These are phyloP conservation scores for Ciona savignyi DNA, from an alignment of 23 tunicate genomes.

Conservation along the genomic window DNA sequence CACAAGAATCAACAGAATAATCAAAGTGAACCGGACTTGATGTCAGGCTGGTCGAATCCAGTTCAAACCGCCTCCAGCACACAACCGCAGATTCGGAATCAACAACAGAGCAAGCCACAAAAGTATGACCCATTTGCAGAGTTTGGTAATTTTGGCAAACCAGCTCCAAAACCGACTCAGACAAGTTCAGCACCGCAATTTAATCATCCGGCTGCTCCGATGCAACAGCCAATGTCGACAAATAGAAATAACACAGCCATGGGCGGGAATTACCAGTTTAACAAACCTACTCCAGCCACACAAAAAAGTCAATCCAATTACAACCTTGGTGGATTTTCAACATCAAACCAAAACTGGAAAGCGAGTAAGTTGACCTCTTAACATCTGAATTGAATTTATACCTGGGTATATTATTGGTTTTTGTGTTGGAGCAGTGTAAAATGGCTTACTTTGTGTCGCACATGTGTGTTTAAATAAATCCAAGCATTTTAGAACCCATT, in stretches of 20 bases:
- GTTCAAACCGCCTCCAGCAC: neutral
- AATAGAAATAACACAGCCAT: neutral
- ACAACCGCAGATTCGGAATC: neutral
- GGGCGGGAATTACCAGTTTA: neutral
- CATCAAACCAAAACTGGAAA: slow-evolving; percentile 63
- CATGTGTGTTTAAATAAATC: neutral
- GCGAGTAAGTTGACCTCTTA: slow-evolving; percentile 50
- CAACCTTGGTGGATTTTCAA: slow-evolving; percentile 24
- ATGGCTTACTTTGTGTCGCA: too few relatives aligned
- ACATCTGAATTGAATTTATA: neutral
- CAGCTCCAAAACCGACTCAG: neutral
- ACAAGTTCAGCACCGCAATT: neutral
- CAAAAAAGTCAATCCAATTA: slow-evolving; percentile 50
- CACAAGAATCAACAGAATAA: neutral
- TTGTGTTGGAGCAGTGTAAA: too few relatives aligned
- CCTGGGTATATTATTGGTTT: neutral
- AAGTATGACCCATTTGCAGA: slow-evolving; percentile 34
- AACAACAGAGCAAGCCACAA: neutral
- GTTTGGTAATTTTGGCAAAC: slow-evolving; percentile 37
- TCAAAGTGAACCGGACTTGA: slow-evolving; percentile 14
- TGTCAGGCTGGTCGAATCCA: slow-evolving; percentile 30
- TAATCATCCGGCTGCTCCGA: slow-evolving; percentile 7
- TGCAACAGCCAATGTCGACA: slow-evolving; percentile 6
- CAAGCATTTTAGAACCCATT: neutral
- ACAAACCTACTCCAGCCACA: slow-evolving; percentile 3